Base-by-base conservation (phyloP, 2,888 invertebrate genomes). In the Bruchidius siliquastri region DNA sequence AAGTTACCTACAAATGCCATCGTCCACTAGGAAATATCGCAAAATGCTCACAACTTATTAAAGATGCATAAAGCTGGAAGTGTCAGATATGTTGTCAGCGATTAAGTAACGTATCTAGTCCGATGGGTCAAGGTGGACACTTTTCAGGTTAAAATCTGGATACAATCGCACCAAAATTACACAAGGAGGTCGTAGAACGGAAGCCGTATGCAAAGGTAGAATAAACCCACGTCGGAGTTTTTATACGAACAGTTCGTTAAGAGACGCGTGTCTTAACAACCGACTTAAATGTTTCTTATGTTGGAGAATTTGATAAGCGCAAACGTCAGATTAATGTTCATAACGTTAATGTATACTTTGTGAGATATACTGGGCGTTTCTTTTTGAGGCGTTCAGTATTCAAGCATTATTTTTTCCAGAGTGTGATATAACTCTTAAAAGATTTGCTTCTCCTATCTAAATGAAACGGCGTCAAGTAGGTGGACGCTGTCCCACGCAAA, bases 1-100 rank as follows among this genome's bases (percentile, higher is more conserved):
- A 69, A 70, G 8, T 68, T 26, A 18, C 30, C 67, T 22, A 74
- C 22, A 20, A 49, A 26, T 67, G 70, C 72, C 74, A 74, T 74
- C 68, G 67, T 70, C 6, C 6, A n/a, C 30, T 20, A 68, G 68
- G 68, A 26, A 71, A 22, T 18, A 2, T 68, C 22, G 22, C 49
- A 49, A 13, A 8, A 3, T 1, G 18, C 49, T 8, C 18, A 49
- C 1, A 49, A 8, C 49, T 8, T 8, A 18, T 49, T 49, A 13
- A 49, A 26, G 49, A 49, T 49, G 49, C 49, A 49, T 49, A 3
- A 49, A 49, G 13, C 49, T 49, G 49, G 49, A 49, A 13, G 49
- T 4, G 18, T 49, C 49, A 13, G 0, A 49, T 4, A 49, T 3
- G 49, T 49, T 49, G 13, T 18, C 6, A 1, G 1, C 49, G 49